phyloP scores from a whole-genome alignment of 2,113 vertebrate species.

The Cathartes aura region DNA sequence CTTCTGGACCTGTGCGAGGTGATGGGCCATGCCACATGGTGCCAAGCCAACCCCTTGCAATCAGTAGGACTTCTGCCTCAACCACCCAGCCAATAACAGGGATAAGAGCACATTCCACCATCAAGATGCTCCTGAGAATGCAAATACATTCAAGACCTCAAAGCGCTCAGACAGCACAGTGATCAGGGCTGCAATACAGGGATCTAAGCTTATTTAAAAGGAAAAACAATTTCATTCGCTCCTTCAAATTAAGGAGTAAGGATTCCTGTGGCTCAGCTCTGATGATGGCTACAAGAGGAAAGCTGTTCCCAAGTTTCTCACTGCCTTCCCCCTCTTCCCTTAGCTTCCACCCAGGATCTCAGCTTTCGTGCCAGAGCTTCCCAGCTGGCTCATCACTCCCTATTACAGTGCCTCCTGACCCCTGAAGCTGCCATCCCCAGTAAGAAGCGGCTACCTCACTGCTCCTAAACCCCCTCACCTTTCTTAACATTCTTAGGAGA shows the following conservation, averaged over 20 bases:
- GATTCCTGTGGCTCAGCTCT: not conserved
- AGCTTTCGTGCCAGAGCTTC: not conserved
- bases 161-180: fast-evolving
- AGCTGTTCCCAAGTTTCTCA: not conserved
- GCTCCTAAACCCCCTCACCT: not conserved
- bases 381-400: not conserved
- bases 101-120: not conserved
- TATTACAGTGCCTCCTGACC: not conserved
- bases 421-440: not conserved
- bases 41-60: not conserved
- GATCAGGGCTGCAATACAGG: not conserved
- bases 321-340: not conserved
- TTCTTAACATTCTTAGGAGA: not conserved
- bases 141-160: not conserved
- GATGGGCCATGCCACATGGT: not conserved
- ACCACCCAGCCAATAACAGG: not conserved
- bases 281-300: not conserved
- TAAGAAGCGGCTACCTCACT: not conserved
- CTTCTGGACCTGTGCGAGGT: not conserved
- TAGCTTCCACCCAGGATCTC: not conserved
- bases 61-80: not conserved
- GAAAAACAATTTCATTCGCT: not conserved
- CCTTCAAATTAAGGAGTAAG: not conserved
- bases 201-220: not conserved
- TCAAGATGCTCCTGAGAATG: not conserved